Base-by-base conservation (phyloP, 2,113 vertebrate genomes). In the Alethe castanea region DNA sequence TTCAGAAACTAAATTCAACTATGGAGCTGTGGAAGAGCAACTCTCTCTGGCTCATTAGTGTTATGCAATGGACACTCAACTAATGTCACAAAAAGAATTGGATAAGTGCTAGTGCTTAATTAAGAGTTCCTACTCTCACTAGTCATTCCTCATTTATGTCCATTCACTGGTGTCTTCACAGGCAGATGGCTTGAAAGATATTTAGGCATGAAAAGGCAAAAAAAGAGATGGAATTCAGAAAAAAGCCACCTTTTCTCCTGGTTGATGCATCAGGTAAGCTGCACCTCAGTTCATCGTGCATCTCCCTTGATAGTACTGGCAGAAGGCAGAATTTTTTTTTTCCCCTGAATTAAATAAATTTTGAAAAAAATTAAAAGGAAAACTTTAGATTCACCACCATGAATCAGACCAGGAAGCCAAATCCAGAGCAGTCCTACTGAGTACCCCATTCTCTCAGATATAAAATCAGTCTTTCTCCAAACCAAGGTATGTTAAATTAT, bases 241-340 rank as follows among this genome's bases (percentile, higher is more conserved):
- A 52, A 24, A 56, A 31, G 1, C 5, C 31, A 25, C 12, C 3
- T 66, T 42, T 24, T 36, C 18, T 80, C 14, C 28, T 36, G 20
- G 5, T 5, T 71, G 19, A 7, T 71, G 11, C 33, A 22, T n/a
- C 1, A 1, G 6, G 8, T 35, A 18, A 80, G 13, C 26, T 59
- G 52, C 15, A 71, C 7, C 5, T 12, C 33, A 31, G 33, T 22
- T 52, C n/a, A 8, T 8, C 2, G 0, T 29, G 38, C 3, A 56
- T 12, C 4, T 53, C 12, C 5, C 33, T 24, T 65, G 9, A 14
- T 22, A 16, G 17, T 20, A 10, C 8, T 65, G 26, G 19, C 28
- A 82, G 9, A 5, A 54, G 20, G 22, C 5, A 83, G 19, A 74
- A 19, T 28, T 42, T 14, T 42, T n/a, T 50, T 22, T 31, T 19